Conservation (phyloP, 2,888 invertebrate species). For the Geophilus truncorum region DNA sequence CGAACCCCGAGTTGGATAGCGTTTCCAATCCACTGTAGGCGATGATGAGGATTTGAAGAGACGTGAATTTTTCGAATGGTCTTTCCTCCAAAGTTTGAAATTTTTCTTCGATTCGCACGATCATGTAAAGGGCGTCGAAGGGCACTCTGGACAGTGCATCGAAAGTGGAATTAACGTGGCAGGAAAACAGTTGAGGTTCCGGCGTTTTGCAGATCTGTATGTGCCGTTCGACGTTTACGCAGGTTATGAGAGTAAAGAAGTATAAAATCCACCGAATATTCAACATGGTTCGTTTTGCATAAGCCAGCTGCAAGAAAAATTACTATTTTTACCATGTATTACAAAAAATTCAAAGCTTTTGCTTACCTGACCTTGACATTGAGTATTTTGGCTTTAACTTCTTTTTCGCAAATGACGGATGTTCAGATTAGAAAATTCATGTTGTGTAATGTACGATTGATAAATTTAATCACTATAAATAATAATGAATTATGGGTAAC, state of each 20-base stretch:
- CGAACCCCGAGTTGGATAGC: neutral
- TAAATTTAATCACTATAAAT: no score
- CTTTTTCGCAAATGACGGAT: neutral
- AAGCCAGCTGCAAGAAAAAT: no score
- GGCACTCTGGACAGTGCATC: neutral
- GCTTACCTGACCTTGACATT: neutral
- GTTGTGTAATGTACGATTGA: neutral
- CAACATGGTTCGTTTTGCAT: neutral
- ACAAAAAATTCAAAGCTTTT: no score
- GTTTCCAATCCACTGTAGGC: neutral
- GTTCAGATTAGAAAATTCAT: neutral
- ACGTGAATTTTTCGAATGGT: neutral
- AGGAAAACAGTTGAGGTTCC: neutral
- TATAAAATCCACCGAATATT: neutral
- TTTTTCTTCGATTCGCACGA: neutral
- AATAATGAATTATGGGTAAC: no score
- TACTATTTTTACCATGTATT: no score
- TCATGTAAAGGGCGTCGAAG: neutral
- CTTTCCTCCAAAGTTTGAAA: neutral
- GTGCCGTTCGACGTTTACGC: neutral
- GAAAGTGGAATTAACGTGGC: neutral
- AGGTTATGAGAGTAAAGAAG: neutral
- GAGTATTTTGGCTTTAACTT: neutral
- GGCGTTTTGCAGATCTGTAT: neutral
- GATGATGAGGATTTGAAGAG: neutral